Evolutionary conservation across 2,113 vertebrate genomes (phyloP).

Genomic region (Nesogale talazaci): DNA sequence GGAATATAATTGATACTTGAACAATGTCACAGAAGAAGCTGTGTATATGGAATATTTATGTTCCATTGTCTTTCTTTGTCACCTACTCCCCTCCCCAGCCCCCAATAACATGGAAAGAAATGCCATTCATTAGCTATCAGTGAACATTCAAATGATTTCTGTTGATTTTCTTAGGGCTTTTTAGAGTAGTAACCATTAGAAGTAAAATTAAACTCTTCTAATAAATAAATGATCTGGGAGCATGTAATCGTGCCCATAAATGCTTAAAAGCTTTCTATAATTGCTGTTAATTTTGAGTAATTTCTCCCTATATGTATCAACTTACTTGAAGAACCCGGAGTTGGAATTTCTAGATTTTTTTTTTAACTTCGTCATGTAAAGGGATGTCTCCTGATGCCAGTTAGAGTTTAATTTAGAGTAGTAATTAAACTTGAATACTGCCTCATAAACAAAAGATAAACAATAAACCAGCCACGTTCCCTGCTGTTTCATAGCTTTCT

Average conservation of each 20-base stretch:
- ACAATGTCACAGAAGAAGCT: slow-evolving; percentile 40
- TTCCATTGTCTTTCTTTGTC: slow-evolving; percentile 3
- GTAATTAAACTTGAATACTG: slow-evolving; percentile 99
- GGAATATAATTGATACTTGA: slow-evolving; percentile 47
- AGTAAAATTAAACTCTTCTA: slow-evolving; percentile 82
- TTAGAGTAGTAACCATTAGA: slow-evolving; percentile 73
- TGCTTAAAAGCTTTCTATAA: slow-evolving; percentile 82
- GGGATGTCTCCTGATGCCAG: slow-evolving; percentile 96
- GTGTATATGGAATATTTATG: slow-evolving; percentile 36
- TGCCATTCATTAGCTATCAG: slow-evolving; percentile 36
- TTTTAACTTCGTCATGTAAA: slow-evolving; percentile 88
- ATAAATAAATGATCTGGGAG: slow-evolving; percentile 79
- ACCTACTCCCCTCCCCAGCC: not conserved
- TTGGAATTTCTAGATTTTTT: slow-evolving; percentile 83
- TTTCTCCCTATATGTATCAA: slow-evolving; percentile 84
- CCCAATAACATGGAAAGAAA: slow-evolving; percentile 12
- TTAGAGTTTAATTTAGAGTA: slow-evolving; percentile 99
- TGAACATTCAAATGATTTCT: slow-evolving; percentile 76
- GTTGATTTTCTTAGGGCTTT: slow-evolving; percentile 80
- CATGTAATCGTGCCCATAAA: slow-evolving; percentile 69
- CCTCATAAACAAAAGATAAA: slow-evolving; percentile 99
- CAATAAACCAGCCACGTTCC: slow-evolving; percentile 96
- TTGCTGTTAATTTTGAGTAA: slow-evolving; percentile 83
- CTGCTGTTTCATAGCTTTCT: slow-evolving; percentile 98
- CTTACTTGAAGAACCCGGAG: slow-evolving; percentile 84